Evolutionary conservation across 2,797 vertebrate genomes (phyloP).

Genomic region (Neosilurus mollespiculum): DNA sequence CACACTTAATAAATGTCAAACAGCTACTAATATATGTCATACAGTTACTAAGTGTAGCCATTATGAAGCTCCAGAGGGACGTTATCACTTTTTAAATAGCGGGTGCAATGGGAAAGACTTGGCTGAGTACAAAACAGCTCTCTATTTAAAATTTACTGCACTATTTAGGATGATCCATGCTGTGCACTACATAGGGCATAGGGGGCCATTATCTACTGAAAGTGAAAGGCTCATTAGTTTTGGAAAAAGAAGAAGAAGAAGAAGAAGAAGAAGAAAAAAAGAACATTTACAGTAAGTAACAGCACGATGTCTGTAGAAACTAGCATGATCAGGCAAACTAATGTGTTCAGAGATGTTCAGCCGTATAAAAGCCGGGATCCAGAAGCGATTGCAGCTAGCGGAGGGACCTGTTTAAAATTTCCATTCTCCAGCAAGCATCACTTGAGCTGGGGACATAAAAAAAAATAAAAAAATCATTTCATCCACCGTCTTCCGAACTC

Average conservation of each 20-base stretch:
- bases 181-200: conserved; percentile 29
- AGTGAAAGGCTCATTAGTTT: conserved; percentile 36
- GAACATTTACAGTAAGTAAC: conserved; percentile 30
- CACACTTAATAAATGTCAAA: conserved; percentile 30
- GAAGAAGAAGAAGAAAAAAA: no score
- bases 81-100: conserved; percentile 37
- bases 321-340: conserved; percentile 2
- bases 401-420: background rate
- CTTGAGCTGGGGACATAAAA: conserved; percentile 13
- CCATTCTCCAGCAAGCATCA: background rate
- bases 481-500: background rate
- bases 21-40: conserved; percentile 20
- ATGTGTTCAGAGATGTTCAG: background rate
- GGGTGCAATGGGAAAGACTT: background rate
- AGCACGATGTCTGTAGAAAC: background rate
- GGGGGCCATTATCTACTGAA: conserved; percentile 30
- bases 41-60: conserved; percentile 30
- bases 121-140: conserved; percentile 26
- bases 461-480: background rate
- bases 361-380: background rate
- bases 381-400: background rate
- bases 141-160: conserved; percentile 33
- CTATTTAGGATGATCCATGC: conserved; percentile 33
- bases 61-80: conserved; percentile 36
- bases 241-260: background rate